Percentiles rank a stretch among this genome's conserved stretches.
phyloP scores from a whole-genome alignment of 2,797 vertebrate genomes.

The Kryptopterus vitreolus region DNA sequence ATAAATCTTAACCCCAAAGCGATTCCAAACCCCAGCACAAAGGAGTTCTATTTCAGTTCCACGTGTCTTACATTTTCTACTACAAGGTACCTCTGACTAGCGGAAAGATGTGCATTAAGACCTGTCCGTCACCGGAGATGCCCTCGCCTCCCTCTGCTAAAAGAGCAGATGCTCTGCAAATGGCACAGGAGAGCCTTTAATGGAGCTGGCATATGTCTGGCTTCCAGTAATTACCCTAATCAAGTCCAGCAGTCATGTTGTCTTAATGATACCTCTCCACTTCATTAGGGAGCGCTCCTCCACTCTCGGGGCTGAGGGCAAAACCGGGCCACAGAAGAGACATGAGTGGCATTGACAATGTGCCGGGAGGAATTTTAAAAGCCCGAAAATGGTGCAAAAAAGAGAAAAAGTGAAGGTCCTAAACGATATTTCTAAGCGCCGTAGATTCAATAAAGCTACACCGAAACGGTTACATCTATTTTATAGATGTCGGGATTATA shows the following conservation, averaged over 20 bases:
- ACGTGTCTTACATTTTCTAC: background rate
- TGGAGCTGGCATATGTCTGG: slow-evolving; percentile 41
- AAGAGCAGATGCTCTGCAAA: slow-evolving; percentile 38
- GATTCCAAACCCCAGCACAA: background rate
- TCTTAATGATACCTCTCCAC: slow-evolving; percentile 37
- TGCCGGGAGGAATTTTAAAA: background rate
- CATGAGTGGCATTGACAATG: background rate
- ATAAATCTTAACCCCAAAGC: background rate
- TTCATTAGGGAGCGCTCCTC: slow-evolving; percentile 27
- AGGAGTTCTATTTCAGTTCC: background rate
- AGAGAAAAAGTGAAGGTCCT: slow-evolving; percentile 1
- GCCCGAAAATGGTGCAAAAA: background rate
- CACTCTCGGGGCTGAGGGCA: background rate
- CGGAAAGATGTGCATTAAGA: background rate
- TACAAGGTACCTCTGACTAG: background rate
- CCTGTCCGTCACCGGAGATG: slow-evolving; percentile 14
- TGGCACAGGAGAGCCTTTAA: slow-evolving; percentile 39
- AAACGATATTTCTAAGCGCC: background rate
- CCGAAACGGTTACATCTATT: background rate
- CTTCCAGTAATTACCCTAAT: slow-evolving; percentile 39
- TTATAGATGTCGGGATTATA: background rate
- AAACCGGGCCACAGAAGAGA: background rate
- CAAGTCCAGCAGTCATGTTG: slow-evolving; percentile 22
- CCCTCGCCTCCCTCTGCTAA: slow-evolving; percentile 14
- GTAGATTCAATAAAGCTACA: background rate